Evolutionary conservation across 2,113 vertebrate genomes (phyloP).

Genomic region (Ramphastos sulfuratus): DNA sequence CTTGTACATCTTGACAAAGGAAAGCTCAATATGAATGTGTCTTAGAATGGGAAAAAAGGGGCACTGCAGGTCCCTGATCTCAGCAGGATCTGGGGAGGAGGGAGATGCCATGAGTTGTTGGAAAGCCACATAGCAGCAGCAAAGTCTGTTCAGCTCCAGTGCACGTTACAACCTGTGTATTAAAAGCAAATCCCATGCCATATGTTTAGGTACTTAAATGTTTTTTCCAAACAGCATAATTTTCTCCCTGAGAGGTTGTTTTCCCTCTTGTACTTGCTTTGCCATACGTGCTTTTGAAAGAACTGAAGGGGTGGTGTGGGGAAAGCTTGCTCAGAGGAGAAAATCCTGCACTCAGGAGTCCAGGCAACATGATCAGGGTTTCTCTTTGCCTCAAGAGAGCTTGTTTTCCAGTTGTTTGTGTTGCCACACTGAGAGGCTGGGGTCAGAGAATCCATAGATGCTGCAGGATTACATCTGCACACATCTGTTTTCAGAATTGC

Average conservation of each 20-base stretch:
- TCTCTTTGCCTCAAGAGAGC: background rate
- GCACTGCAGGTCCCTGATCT: background rate
- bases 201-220: background rate
- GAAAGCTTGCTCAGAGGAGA: background rate
- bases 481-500: background rate
- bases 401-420: background rate
- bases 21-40: rapidly evolving
- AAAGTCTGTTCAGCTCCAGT: background rate
- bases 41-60: background rate
- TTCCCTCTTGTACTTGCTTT: background rate
- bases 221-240: background rate
- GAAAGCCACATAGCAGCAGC: background rate
- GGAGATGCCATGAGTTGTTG: background rate
- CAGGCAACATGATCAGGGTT: background rate
- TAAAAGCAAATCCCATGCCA: background rate
- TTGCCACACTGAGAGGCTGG: background rate
- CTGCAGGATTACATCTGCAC: background rate
- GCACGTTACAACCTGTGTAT: background rate
- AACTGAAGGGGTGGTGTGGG: background rate
- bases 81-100: background rate
- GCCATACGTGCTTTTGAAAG: background rate
- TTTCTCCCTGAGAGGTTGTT: background rate
- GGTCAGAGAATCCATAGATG: background rate
- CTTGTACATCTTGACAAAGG: background rate
- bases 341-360: background rate